Evolutionary conservation across 2,888 invertebrate species (phyloP), one percentile per base, ranked within the genome.

Genomic region (Automeris io): DNA sequence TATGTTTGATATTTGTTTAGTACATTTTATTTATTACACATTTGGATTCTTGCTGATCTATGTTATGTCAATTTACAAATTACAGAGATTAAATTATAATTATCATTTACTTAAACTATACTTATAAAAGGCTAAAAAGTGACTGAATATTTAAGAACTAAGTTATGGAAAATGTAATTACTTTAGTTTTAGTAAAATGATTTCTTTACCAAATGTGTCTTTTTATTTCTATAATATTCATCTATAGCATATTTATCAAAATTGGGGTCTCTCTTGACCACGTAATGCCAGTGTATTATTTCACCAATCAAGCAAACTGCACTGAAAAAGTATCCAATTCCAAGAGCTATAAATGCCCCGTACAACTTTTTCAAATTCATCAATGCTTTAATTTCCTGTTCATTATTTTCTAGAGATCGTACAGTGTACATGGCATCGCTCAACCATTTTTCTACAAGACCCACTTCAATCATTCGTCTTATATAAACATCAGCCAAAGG

Each of bases 301-400:
- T 95, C 95, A 0, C 74, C 78, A 1, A 90, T 51, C 0, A 95
- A 66, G 21, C 83, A 80, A 0, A 90, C 16, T 0, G 88, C 53
- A 47, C 92, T 89, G 2, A 92, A 43, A 11, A 87, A 66, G 59
- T 92, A 94, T 0, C 95, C 95, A 33, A 91, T 85, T 2, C 74
- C 88, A n/a, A 95, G 67, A 4, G 92, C 92, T 24, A 93, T 88
- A 45, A 95, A 88, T 2, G 92, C 94, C 29, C 93, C 94, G 66
- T 93, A 93, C 31, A 95, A 87, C 63, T 95, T 95, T 48, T 88
- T 89, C 50, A 95, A 81, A 71, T 93, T 91, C 88, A 95, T 93
- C 8, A 94, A 62, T 3, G 94, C 94, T 67, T 93, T 93, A n/a
- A 89, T 75, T 38, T 90, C 88, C 1, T 88, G 81, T 31, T 88